phyloP scores from a whole-genome alignment of 92 coral and sea anemone species.

The Anthopleura xanthogrammica region DNA sequence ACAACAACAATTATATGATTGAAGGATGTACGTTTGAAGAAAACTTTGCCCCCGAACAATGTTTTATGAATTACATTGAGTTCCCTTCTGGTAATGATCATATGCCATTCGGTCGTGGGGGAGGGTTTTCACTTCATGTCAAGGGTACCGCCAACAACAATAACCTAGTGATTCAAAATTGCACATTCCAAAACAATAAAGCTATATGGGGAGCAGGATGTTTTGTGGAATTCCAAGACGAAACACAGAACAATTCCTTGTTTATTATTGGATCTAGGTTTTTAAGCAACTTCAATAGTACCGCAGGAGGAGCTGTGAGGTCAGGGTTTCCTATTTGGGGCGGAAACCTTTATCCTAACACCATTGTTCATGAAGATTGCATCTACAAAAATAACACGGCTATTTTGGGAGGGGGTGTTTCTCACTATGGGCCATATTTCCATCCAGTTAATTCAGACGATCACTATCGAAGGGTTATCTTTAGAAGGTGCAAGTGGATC shows the following conservation, averaged over 20 bases:
- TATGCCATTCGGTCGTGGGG: slow-evolving; percentile 80
- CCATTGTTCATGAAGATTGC: slow-evolving; percentile 53
- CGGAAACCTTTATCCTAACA: slow-evolving; percentile 26
- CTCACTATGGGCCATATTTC: slow-evolving; percentile 45
- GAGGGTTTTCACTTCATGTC: slow-evolving; percentile 62
- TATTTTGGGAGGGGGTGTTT: slow-evolving; percentile 62
- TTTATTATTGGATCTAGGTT: slow-evolving; percentile 38
- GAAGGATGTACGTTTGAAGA: slow-evolving; percentile 64
- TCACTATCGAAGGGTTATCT: slow-evolving; percentile 22
- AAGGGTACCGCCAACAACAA: slow-evolving; percentile 45
- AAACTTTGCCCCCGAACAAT: slow-evolving; percentile 60
- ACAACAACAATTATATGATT: slow-evolving; percentile 50
- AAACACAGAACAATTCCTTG: slow-evolving; percentile 48
- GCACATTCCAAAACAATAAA: slow-evolving; percentile 51
- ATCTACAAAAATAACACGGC: slow-evolving; percentile 48
- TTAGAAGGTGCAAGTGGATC: slow-evolving; percentile 55
- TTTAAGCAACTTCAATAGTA: slow-evolving; percentile 45
- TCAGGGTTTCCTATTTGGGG: slow-evolving; percentile 42
- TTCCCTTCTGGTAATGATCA: slow-evolving; percentile 40
- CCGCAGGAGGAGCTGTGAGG: slow-evolving; percentile 79
- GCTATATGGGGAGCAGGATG: slow-evolving; percentile 83
- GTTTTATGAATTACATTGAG: slow-evolving; percentile 29
- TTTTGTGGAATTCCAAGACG: slow-evolving; percentile 59
- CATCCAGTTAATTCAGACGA: slow-evolving; percentile 25
- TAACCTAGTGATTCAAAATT: slow-evolving; percentile 37